Conservation (phyloP, 23 tunicate genomes). For the Oikopleura albicans region DNA sequence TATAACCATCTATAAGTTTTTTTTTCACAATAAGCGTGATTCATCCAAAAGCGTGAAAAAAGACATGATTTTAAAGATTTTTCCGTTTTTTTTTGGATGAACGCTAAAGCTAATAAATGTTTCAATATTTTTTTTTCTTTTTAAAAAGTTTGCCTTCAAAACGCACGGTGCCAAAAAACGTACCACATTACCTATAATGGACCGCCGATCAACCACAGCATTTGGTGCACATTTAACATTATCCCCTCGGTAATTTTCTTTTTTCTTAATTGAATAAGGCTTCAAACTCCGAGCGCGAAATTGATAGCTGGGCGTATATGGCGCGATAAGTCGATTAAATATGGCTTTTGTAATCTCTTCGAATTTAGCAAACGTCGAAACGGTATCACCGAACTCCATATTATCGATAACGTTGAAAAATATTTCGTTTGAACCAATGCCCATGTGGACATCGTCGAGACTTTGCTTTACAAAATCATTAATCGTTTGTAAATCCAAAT, state of each 20-base stretch:
- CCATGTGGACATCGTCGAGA: not conserved
- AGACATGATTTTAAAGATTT: too few relatives aligned
- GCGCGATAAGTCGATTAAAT: not conserved
- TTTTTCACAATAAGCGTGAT: too few relatives aligned
- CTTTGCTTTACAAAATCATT: constrained; percentile 15
- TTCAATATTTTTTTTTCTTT: too few relatives aligned
- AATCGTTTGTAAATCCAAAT: not conserved
- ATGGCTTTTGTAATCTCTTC: not conserved
- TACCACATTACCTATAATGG: not conserved
- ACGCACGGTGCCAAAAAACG: too few relatives aligned
- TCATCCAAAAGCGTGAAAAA: too few relatives aligned
- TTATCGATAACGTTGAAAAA: not conserved
- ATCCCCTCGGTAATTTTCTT: not conserved
- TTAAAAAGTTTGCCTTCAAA: too few relatives aligned
- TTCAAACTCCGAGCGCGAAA: not conserved
- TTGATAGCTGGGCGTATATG: not conserved
- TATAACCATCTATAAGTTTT: too few relatives aligned
- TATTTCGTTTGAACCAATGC: not conserved
- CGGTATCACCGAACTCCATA: not conserved
- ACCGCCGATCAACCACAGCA: not conserved
- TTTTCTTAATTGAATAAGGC: not conserved
- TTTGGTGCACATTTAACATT: not conserved
- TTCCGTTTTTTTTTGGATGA: too few relatives aligned
- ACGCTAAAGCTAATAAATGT: too few relatives aligned
- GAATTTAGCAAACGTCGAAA: not conserved